Conservation (phyloP, 1,140 invertebrate genomes). For the Bombyx mandarina region DNA sequence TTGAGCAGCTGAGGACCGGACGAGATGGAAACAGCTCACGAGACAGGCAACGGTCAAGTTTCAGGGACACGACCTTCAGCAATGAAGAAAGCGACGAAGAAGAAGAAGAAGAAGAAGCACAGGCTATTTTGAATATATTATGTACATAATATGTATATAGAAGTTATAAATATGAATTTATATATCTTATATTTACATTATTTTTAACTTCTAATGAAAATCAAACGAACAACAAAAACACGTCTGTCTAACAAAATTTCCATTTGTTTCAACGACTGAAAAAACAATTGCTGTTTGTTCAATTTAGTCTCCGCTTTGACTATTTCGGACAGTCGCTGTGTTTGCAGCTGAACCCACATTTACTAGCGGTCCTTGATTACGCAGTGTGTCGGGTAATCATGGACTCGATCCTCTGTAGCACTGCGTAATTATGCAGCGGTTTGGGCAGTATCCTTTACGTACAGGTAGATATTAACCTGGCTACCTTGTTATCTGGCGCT, state of each 20-base stretch:
- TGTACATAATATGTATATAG: too few species aligned
- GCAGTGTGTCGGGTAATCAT: conserved; percentile 14
- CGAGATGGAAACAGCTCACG: too few species aligned
- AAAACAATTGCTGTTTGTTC: background rate
- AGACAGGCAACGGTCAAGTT: too few species aligned
- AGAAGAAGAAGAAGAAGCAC: too few species aligned
- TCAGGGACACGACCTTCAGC: too few species aligned
- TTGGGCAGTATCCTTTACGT: conserved; percentile 9
- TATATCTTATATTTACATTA: too few species aligned
- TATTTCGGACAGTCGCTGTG: conserved; percentile 7
- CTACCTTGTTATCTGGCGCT: conserved; percentile 1
- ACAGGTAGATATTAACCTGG: background rate
- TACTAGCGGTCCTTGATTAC: conserved; percentile 23
- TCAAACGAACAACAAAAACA: background rate
- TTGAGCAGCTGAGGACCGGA: too few species aligned
- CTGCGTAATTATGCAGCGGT: conserved; percentile 18
- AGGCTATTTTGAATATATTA: too few species aligned
- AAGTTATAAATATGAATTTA: too few species aligned
- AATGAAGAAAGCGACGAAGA: too few species aligned
- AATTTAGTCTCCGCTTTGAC: background rate
- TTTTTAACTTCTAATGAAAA: too few species aligned
- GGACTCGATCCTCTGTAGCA: conserved; percentile 5
- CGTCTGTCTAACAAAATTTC: background rate
- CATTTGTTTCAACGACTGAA: background rate
- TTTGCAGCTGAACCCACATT: conserved; percentile 9